Evolutionary conservation across 2,888 invertebrate genomes (phyloP).

Genomic region (Creontiades dilutus): DNA sequence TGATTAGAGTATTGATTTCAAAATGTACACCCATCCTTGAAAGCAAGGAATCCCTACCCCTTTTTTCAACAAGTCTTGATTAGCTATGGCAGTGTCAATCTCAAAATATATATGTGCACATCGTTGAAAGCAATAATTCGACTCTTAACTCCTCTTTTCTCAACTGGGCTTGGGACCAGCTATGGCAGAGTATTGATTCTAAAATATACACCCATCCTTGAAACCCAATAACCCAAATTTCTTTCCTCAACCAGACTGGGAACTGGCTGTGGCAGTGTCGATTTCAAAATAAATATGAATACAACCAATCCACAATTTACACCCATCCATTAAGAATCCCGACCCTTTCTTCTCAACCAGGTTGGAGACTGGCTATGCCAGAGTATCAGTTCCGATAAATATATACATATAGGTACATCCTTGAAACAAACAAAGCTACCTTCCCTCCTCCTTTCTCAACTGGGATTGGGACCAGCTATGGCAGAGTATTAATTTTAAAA

Average conservation of each 20-base stretch:
- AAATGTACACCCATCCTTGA: neutral
- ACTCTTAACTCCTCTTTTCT: neutral
- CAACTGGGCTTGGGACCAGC: too few relatives aligned
- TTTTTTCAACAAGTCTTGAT: conserved; percentile 3
- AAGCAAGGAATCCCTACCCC: neutral
- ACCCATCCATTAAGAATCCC: too few relatives aligned
- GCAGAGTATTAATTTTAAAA: too few relatives aligned
- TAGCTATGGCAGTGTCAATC: neutral
- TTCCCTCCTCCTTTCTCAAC: neutral
- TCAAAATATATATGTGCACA: too few relatives aligned
- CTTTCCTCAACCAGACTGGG: neutral
- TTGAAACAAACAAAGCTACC: neutral
- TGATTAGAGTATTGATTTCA: too few relatives aligned
- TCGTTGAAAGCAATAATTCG: too few relatives aligned
- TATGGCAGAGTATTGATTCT: too few relatives aligned
- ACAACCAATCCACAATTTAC: too few relatives aligned
- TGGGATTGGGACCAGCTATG: neutral
- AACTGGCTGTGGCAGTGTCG: neutral
- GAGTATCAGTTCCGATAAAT: too few relatives aligned
- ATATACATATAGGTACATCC: too few relatives aligned
- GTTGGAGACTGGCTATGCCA: neutral
- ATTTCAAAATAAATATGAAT: neutral
- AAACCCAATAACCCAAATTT: too few relatives aligned
- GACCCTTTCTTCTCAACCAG: neutral
- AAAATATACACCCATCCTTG: too few relatives aligned